These are phyloP conservation scores for Oreochromis grahami DNA, from an alignment of 2,797 vertebrate genomes.

Conservation along the genomic window DNA sequence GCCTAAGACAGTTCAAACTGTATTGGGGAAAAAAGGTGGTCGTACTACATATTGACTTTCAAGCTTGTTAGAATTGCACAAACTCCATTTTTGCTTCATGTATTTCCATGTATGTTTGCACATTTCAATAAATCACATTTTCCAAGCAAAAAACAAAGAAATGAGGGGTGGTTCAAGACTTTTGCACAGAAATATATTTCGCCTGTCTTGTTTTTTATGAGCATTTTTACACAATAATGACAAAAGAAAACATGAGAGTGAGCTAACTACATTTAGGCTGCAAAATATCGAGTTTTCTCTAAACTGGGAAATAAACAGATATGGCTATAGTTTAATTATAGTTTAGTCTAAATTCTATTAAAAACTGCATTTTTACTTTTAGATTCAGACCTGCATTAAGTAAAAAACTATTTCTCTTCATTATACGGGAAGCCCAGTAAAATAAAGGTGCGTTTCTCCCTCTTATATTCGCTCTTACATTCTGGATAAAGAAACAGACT, in stretches of 20 bases:
- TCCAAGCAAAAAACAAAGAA: background rate
- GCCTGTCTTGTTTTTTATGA: background rate
- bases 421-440: constrained; percentile 5
- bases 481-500: background rate
- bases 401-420: background rate
- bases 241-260: background rate
- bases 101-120: background rate
- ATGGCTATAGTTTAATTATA: background rate
- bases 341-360: background rate
- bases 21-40: background rate
- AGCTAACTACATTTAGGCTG: background rate
- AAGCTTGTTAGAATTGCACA: background rate
- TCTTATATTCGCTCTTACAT: background rate
- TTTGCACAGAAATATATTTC: background rate
- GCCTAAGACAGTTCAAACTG: background rate
- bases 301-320: constrained; percentile 5
- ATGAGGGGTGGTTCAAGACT: background rate
- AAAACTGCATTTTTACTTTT: background rate
- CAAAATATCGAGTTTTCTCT: background rate
- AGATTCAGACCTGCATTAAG: constrained; percentile 14
- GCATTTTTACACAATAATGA: background rate
- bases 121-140: background rate
- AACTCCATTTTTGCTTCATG: background rate
- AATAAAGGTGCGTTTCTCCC: constrained; percentile 11
- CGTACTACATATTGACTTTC: background rate